phyloP scores from a whole-genome alignment of 2,113 vertebrate genomes.

The Corythornis vintsioides region DNA sequence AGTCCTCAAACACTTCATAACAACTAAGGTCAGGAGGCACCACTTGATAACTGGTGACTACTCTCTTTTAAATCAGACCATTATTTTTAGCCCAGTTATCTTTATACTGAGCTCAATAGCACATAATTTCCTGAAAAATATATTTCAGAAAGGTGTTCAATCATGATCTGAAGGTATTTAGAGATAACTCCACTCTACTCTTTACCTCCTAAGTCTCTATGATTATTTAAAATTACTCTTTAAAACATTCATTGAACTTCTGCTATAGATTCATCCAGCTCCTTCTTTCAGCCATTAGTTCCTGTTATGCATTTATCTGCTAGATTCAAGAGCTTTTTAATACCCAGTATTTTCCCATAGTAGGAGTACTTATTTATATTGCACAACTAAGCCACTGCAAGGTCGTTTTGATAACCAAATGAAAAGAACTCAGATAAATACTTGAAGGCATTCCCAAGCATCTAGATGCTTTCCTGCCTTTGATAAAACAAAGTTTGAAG shows the following conservation, averaged over 20 bases:
- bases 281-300: neutral
- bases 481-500: neutral
- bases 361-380: neutral
- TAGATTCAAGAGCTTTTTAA: neutral
- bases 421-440: neutral
- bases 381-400: neutral
- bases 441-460: neutral
- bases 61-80: neutral
- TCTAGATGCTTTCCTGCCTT: neutral
- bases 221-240: conserved; percentile 9
- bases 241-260: neutral
- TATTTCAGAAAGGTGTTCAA: neutral
- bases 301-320: neutral
- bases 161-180: neutral
- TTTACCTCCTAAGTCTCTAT: neutral
- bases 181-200: neutral
- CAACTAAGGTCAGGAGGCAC: neutral
- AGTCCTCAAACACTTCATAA: neutral
- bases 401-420: conserved; percentile 2
- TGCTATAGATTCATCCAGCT: neutral
- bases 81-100: neutral
- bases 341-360: neutral
- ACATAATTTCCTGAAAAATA: neutral
- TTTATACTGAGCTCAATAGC: neutral
- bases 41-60: neutral